phyloP scores from a whole-genome alignment of 2,797 vertebrate species.

The Anguilla marmorata region DNA sequence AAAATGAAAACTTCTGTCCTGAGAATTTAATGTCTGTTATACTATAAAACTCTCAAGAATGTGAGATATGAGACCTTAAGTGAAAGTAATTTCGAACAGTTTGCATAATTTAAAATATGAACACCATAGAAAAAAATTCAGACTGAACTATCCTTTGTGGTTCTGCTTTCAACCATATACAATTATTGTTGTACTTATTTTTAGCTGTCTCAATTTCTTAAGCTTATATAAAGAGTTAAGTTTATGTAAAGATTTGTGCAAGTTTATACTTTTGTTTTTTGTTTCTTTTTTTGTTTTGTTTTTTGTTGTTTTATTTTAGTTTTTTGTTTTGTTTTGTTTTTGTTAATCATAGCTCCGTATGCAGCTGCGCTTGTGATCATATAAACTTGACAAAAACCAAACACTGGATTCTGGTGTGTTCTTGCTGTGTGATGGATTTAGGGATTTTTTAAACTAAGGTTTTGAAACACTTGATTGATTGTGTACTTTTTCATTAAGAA shows the following conservation, averaged over 20 bases:
- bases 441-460: neutral
- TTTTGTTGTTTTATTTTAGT: neutral
- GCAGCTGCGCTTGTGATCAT: slow-evolving; percentile 70
- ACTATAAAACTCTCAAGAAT: neutral
- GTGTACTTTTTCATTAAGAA: neutral
- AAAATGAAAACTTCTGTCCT: slow-evolving; percentile 28
- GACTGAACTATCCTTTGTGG: slow-evolving; percentile 57
- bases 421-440: slow-evolving; percentile 30
- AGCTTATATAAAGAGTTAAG: slow-evolving; percentile 67
- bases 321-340: slow-evolving; percentile 43
- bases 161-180: slow-evolving; percentile 65
- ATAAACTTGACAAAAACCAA: slow-evolving; percentile 69
- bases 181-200: slow-evolving; percentile 67
- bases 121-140: slow-evolving; percentile 64
- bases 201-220: slow-evolving; percentile 69
- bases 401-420: slow-evolving; percentile 47
- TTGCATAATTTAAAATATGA: slow-evolving; percentile 40
- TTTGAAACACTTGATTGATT: slow-evolving; percentile 16
- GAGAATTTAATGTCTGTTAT: neutral
- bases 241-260: slow-evolving; percentile 69
- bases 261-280: slow-evolving; percentile 55
- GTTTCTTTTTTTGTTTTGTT: slow-evolving; percentile 28
- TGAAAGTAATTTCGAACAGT: slow-evolving; percentile 27
- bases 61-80: slow-evolving; percentile 10
- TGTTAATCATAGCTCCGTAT: slow-evolving; percentile 64